Conservation (phyloP, 2,113 vertebrate genomes). For the Notothenia coriiceps region DNA sequence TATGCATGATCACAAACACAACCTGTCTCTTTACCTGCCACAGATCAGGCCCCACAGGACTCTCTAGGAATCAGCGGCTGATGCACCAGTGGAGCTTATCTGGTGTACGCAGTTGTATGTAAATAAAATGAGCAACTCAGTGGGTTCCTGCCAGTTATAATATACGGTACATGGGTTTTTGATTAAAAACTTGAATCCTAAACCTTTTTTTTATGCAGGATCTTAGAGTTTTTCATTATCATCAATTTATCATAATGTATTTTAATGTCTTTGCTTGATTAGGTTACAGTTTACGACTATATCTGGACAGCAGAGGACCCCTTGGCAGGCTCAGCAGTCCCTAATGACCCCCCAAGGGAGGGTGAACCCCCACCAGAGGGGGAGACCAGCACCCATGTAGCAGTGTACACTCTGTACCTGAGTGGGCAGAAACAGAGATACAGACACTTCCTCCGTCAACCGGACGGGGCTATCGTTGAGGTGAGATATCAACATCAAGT, state of each 20-base stretch:
- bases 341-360: constrained; percentile 67
- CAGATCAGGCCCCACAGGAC: constrained; percentile 64
- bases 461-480: constrained; percentile 91
- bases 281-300: constrained; percentile 94
- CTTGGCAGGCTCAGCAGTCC: constrained; percentile 55
- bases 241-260: neutral
- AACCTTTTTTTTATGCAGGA: neutral
- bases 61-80: constrained; percentile 45
- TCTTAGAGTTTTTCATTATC: neutral
- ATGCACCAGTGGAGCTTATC: constrained; percentile 44
- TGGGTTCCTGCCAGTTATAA: neutral
- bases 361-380: constrained; percentile 38
- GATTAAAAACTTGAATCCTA: neutral
- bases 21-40: constrained; percentile 73
- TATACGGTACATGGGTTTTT: neutral
- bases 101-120: constrained; percentile 28
- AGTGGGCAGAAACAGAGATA: constrained; percentile 86
- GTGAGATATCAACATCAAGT: constrained; percentile 75
- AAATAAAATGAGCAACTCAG: constrained; percentile 27
- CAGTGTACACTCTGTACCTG: constrained; percentile 87
- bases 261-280: constrained; percentile 76
- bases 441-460: constrained; percentile 90
- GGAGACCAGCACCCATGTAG: constrained; percentile 84
- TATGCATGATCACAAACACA: constrained; percentile 66
- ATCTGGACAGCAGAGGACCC: constrained; percentile 87